These are phyloP conservation scores for Penaeus japonicus DNA, from an alignment of 1,140 invertebrate genomes.

Conservation along the genomic window DNA sequence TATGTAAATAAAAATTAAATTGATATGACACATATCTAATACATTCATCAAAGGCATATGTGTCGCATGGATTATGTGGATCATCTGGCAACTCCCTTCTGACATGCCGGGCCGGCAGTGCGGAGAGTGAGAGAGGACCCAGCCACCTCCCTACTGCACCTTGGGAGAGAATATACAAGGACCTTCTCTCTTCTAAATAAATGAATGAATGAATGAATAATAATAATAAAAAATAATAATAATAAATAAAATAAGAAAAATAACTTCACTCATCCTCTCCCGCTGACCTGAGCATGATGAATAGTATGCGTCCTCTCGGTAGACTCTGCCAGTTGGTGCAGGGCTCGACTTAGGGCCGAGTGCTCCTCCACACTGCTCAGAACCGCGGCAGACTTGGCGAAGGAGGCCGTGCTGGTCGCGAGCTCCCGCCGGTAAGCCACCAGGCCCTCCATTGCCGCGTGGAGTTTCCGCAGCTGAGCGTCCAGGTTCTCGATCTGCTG, in stretches of 20 bases:
- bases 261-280: background rate
- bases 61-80: no score
- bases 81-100: no score
- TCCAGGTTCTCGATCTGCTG: slow-evolving; percentile 92
- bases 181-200: no score
- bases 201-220: background rate
- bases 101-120: no score
- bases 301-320: slow-evolving; percentile 76
- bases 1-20: no score
- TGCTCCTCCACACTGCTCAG: slow-evolving; percentile 95
- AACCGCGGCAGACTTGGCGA: slow-evolving; percentile 89
- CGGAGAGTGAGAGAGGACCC: no score
- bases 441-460: slow-evolving; percentile 86
- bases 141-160: no score
- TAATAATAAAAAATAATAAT: background rate
- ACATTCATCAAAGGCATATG: no score
- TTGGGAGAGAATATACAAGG: no score
- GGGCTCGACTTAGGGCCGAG: slow-evolving; percentile 86
- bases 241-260: background rate
- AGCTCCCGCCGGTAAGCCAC: slow-evolving; percentile 88
- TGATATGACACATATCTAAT: no score
- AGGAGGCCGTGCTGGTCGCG: slow-evolving; percentile 77
- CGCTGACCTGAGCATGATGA: slow-evolving; percentile 52
- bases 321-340: slow-evolving; percentile 92
- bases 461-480: slow-evolving; percentile 85